Evolutionary conservation across 2,113 vertebrate genomes (phyloP).

Genomic region (Passer montanus): DNA sequence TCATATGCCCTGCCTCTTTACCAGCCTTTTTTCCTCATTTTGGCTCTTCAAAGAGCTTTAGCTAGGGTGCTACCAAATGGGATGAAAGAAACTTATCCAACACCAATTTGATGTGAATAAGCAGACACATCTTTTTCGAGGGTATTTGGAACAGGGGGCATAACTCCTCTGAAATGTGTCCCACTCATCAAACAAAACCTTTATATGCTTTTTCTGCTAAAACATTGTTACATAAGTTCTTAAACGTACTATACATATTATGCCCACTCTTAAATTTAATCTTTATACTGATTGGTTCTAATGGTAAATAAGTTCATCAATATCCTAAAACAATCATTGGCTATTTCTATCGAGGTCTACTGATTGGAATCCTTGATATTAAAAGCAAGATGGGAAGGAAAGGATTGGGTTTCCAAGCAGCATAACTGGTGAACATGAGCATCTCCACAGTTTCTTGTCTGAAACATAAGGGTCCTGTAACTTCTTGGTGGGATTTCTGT

Average conservation of each 20-base stretch:
- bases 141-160: fast-evolving
- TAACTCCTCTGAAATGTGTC: neutral
- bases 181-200: neutral
- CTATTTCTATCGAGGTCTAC: neutral
- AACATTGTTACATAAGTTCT: neutral
- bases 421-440: fast-evolving
- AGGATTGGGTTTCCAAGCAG: neutral
- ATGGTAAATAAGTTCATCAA: neutral
- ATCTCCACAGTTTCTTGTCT: neutral
- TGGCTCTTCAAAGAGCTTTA: neutral
- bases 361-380: neutral
- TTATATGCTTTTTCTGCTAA: neutral
- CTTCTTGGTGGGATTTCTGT: neutral
- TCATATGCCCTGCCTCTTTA: neutral
- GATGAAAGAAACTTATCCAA: neutral
- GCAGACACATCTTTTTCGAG: neutral
- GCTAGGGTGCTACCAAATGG: fast-evolving
- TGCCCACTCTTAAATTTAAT: fast-evolving
- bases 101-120: neutral
- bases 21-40: neutral
- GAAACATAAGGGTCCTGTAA: neutral
- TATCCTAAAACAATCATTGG: neutral
- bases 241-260: neutral
- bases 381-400: neutral
- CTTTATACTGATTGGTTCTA: neutral